These are phyloP conservation scores for Habropoda laboriosa DNA, from an alignment of 1,140 invertebrate species.

Conservation along the genomic window DNA sequence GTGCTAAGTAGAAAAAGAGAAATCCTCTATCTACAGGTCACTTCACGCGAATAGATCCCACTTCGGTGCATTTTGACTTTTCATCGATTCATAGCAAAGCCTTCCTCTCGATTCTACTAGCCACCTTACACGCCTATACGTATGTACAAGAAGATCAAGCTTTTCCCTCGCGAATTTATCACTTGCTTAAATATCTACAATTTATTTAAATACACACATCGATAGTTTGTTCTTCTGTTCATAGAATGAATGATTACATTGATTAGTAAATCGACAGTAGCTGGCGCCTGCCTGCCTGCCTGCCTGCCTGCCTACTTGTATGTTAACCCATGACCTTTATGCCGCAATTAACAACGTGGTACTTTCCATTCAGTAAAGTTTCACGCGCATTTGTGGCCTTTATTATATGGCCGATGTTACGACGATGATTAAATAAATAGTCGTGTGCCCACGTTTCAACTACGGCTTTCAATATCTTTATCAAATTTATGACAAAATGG, in stretches of 20 bases:
- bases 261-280: constrained; percentile 45
- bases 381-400: neutral
- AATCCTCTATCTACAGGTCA: constrained; percentile 36
- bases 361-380: constrained; percentile 44
- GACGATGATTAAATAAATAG: too few relatives aligned
- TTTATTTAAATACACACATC: neutral
- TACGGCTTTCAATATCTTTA: neutral
- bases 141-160: too few relatives aligned
- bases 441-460: neutral
- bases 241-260: constrained; percentile 23
- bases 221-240: neutral
- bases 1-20: constrained; percentile 32
- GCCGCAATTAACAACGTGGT: constrained; percentile 48
- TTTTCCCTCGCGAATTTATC: too few relatives aligned
- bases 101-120: too few relatives aligned
- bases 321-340: constrained; percentile 68
- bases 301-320: constrained; percentile 65
- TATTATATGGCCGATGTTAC: neutral
- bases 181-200: neutral
- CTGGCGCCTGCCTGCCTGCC: constrained; percentile 65
- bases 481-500: too few relatives aligned
- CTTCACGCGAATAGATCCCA: constrained; percentile 35
- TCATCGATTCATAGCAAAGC: too few relatives aligned
- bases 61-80: neutral
- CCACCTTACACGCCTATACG: too few relatives aligned